Conservation (phyloP, 2,113 vertebrate genomes). For the Trematomus loennbergii region DNA sequence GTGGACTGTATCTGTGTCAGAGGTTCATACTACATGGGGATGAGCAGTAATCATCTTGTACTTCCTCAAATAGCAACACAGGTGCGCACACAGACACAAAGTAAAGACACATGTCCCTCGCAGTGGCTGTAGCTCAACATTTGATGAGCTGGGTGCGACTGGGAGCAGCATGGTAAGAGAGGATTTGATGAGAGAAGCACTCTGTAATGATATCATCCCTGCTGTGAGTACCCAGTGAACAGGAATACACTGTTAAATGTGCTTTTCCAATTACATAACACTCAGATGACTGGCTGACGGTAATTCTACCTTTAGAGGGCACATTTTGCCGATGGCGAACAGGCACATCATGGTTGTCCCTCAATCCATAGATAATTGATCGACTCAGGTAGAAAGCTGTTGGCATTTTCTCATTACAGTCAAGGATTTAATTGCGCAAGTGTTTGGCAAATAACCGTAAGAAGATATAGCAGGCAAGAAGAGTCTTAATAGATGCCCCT, state of each 20-base stretch:
- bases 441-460: slow-evolving; percentile 36
- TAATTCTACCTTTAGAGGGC: slow-evolving; percentile 70
- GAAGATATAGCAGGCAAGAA: slow-evolving; percentile 28
- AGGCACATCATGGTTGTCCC: slow-evolving; percentile 27
- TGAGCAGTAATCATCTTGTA: slow-evolving; percentile 27
- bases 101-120: slow-evolving; percentile 17
- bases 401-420: slow-evolving; percentile 57
- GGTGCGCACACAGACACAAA: slow-evolving; percentile 2
- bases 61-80: slow-evolving; percentile 13
- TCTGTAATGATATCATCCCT: slow-evolving; percentile 73
- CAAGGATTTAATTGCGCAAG: slow-evolving; percentile 55
- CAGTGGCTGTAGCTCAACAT: slow-evolving; percentile 29
- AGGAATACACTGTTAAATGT: slow-evolving; percentile 44
- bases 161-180: slow-evolving; percentile 37
- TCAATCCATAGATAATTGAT: slow-evolving; percentile 60
- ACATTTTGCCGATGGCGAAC: slow-evolving; percentile 22
- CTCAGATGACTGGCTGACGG: slow-evolving; percentile 49
- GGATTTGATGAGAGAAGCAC: slow-evolving; percentile 74
- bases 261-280: slow-evolving; percentile 67
- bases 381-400: slow-evolving; percentile 51
- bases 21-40: slow-evolving; percentile 17
- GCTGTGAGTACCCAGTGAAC: slow-evolving; percentile 50
- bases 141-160: slow-evolving; percentile 43
- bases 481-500: slow-evolving; percentile 13
- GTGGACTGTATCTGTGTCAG: not conserved